Base-by-base conservation (phyloP, 2,888 invertebrate genomes). In the Lacanobia oleracea region DNA sequence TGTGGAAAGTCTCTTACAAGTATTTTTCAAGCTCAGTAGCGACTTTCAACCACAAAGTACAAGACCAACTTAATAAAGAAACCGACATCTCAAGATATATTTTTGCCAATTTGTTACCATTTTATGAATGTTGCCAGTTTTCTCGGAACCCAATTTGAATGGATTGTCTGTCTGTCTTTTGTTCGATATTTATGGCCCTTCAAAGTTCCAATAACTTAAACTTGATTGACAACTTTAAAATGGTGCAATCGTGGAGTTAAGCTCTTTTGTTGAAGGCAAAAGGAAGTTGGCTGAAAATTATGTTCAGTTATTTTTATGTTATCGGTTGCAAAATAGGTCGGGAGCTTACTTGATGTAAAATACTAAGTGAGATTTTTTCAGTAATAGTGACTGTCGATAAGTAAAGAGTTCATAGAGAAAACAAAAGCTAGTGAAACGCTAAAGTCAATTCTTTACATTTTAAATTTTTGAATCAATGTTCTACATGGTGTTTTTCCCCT, bases 151-250 rank as follows among this genome's bases (percentile, higher is more conserved):
- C 63, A 37, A 64, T 69, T 50, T 21, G 27, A 69, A 81, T 53
- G 37, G 43, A 61, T 67, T 61, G 75, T 45, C 77, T 81, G 76
- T 57, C 61, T 1, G 56, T 53, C 64, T 61, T 75, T 76, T 77
- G 77, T 77, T 65, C 51, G 18, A 54, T 43, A 81, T 81, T 81
- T 77, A 77, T 75, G 77, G 53, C 64, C 65, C 64, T 75, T 80
- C 56, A 14, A 8, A 75, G 40, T 53, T 27, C 54, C 79, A 75
- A 59, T 80, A 80, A 67, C 33, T 79, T 79, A 23, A 60, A 54
- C 33, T 33, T 65, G 76, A 79, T 66, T 67, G 75, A 67, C 80
- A 60, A 59, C 75, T 77, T 69, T 57, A 45, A 79, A 67, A 63
- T 63, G 33, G 75, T 50, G 74, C 37, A 79, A 67, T 16, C 0